Evolutionary conservation across 2,113 vertebrate species (phyloP), one percentile per base, ranked within the genome.

Genomic region (Numenius arquata): DNA sequence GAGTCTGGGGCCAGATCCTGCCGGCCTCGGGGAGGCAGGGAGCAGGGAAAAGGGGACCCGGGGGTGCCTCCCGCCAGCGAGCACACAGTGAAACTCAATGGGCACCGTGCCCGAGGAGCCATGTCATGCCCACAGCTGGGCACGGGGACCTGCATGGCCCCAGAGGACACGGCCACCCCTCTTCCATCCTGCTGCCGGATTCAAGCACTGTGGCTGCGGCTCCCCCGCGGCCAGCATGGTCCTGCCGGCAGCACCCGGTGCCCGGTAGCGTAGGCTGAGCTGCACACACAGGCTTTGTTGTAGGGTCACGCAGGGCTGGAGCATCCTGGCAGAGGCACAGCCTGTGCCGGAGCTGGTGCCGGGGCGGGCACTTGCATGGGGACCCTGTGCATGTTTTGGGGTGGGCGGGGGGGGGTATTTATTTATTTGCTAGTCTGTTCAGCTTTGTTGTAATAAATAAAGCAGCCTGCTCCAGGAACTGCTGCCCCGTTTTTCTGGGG

Each of bases 361-460:
- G 41, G 70, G 47, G 71, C 1, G 10, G 63, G 80, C 80, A 89
- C 61, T 95, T 84, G 72, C 80, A 75, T 4, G 26, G 89, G 88
- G 40, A 75, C 47, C 65, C 52, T 72, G 66, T 32, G 79, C 75
- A 82, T 1, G 0, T 61, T 89, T 86, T 75, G 45, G 63, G 72
- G 38, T 36, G 85, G 63, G 63, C 0, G 2, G n/a, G 68, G 11
- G 67, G 32, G 50, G 11, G 1, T 89, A 90, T 88, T 90, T 91
- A 93, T 94, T 95, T 90, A 90, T 78, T 87, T 88, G 56, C 86
- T 43, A 40, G 47, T 78, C 73, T 84, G 48, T 87, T 96, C 73
- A 95, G 52, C 70, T 85, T 72, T 56, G 41, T 75, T 92, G 45
- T 81, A 95, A 97, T 95, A 97, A 95, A 95, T 95, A 96, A 96